Evolutionary conservation across 2,888 invertebrate species (phyloP), one percentile per base, ranked within the genome.

Genomic region (Drosophila barbarae): DNA sequence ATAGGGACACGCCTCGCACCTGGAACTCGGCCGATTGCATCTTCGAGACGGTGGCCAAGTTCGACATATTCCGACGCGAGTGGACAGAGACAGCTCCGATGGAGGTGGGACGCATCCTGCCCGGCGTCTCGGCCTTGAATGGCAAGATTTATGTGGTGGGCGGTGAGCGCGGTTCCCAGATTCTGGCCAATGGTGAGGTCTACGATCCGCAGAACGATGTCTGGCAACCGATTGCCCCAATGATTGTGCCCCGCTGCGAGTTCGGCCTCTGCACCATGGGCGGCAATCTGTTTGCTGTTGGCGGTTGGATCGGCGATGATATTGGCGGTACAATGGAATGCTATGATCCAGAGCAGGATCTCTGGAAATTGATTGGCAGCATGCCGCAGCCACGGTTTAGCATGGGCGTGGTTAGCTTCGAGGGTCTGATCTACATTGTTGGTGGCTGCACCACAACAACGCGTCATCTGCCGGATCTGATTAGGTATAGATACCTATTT

Each of bases 261-360:
- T 95, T 97, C 87, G 97, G 97, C 2, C 90, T 97, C 69, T 95
- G 96, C 84, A 94, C 95, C 13, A 92, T 95, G 89, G 94, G 95
- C 76, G 95, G 95, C 30, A 93, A 92, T 81, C 90, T 98, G 64
- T 96, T 95, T 87, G 97, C 96, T 0, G 93, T 98, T 77, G 97
- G 98, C 42, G 98, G 98, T 5, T 97, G 97, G 97, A 94, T 97
- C 34, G 97, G 97, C 0, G 94, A 95, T 68, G 96, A 96, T 87
- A 96, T 97, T 87, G 96, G 96, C 2, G 94, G 94, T 26, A 93
- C 95, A 1, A 95, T 98, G 71, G 98, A 98, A 88, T 92, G 94
- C 77, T 98, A 96, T 87, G 95, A 97, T 88, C 95, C 96, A 0
- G 91, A 93, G 59, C 90, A 92, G 34, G 93, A 96, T 87, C 91